A percentile compares a stretch with the other conserved stretches of the same genome.
Conservation (phyloP, 2,888 invertebrate species). For the Caenorhabditis becei region DNA sequence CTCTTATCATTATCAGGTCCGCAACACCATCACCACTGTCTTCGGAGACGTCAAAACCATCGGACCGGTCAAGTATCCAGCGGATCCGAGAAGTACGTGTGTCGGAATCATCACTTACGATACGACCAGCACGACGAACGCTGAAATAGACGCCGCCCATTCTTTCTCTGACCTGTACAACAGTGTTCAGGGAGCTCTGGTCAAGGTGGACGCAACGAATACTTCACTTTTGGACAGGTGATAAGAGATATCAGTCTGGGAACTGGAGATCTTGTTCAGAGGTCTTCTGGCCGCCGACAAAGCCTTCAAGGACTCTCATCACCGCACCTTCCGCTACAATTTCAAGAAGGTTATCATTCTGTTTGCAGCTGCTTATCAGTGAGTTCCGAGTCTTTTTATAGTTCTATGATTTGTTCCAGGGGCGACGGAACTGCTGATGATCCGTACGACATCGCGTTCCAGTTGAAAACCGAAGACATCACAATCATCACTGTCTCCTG, state of each 20-base stretch:
- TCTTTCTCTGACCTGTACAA: conserved; percentile 32
- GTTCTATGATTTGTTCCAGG: conserved; percentile 14
- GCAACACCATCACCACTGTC: conserved; percentile 38
- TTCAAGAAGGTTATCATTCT: conserved; percentile 27
- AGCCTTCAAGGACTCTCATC: conserved; percentile 13
- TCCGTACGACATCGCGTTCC: background rate
- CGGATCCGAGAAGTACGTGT: conserved; percentile 41
- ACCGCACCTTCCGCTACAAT: conserved; percentile 25
- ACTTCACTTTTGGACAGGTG: conserved; percentile 18
- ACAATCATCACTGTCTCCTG: conserved; percentile 31
- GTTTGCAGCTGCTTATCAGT: conserved; percentile 46
- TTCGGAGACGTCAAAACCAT: conserved; percentile 20
- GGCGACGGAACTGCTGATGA: conserved; percentile 3
- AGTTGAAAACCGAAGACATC: conserved; percentile 18
- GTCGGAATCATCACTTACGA: conserved; percentile 46
- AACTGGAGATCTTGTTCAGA: conserved; percentile 23
- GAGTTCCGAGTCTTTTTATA: background rate
- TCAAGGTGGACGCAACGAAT: conserved; percentile 19
- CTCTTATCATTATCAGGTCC: no score
- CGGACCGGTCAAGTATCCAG: conserved; percentile 42
- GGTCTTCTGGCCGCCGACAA: conserved; percentile 32
- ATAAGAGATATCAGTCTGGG: no score
- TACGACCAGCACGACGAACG: conserved; percentile 6
- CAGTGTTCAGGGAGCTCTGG: conserved; percentile 27
- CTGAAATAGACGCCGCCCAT: conserved; percentile 15